phyloP scores from a whole-genome alignment of 2,797 vertebrate genomes.

The Harpagifer antarcticus region DNA sequence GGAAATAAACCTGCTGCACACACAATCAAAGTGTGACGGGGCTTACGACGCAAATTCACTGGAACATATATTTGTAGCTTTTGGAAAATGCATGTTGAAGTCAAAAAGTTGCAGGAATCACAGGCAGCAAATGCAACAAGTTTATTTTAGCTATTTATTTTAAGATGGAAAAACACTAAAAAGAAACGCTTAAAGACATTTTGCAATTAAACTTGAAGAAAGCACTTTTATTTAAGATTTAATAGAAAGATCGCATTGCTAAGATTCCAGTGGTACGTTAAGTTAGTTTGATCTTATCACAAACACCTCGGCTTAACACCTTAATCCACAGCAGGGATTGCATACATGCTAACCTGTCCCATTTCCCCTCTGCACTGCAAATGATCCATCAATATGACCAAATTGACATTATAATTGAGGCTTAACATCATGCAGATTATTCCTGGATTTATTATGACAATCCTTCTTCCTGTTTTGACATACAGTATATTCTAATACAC shows the following conservation, averaged over 20 bases:
- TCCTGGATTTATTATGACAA: conserved; percentile 33
- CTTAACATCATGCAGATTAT: conserved; percentile 39
- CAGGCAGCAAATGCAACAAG: neutral
- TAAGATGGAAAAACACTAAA: neutral
- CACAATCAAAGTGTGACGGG: conserved; percentile 18
- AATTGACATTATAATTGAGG: conserved; percentile 19
- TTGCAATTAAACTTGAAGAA: neutral
- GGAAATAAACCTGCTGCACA: conserved; percentile 38
- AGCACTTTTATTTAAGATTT: conserved; percentile 2
- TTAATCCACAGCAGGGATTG: neutral
- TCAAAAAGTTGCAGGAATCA: conserved; percentile 5
- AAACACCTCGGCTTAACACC: too few species aligned
- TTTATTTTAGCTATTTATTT: neutral
- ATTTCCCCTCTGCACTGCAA: neutral
- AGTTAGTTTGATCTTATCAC: conserved; percentile 27
- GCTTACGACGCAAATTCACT: neutral
- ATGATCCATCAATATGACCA: conserved; percentile 18
- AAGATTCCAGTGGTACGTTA: conserved; percentile 15
- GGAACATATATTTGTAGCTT: conserved; percentile 27
- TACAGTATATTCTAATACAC: conserved; percentile 35
- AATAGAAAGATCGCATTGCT: conserved; percentile 5
- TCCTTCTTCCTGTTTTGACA: conserved; percentile 48
- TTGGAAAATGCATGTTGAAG: conserved; percentile 5
- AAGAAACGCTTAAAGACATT: neutral
- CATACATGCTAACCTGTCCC: neutral